Base-by-base conservation (phyloP, 2,797 vertebrate genomes). In the Hapalemur alaotrensis region DNA sequence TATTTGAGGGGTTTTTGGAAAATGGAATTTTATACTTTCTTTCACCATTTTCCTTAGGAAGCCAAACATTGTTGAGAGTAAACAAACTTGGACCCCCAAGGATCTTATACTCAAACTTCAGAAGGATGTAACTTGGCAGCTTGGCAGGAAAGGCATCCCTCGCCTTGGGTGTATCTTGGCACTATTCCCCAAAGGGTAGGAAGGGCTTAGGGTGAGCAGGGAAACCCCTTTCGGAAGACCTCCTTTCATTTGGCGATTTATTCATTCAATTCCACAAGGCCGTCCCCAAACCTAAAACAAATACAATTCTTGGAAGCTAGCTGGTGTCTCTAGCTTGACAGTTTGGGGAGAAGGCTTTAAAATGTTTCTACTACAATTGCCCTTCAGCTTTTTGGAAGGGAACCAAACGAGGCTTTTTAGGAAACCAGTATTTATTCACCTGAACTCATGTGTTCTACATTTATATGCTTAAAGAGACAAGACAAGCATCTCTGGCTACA, bases 391-490 rank as follows among this genome's bases (percentile, higher is more conserved):
- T 63, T 38, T 93, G 83, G 80, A 93, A 81, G 70, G 61, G 32
- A 73, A 93, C 70, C 70, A 89, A 96, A 96, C 32, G 2, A 98
- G 93, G 96, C 93, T 98, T 98, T 98, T 98, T 87, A 98, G 98
- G 97, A 98, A 98, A 97, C 92, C 79, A 89, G 95, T 97, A 97
- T 97, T 98, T 97, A 97, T 97, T 97, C 98, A 98, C 97, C 97
- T 98, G 97, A 98, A 98, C 5, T 90, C 98, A 97, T 97, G 1
- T 94, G 98, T 98, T 97, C 97, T 97, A 94, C 96, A 96, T 97
- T 98, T 98, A 97, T 95, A 98, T 98, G 98, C 97, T 98, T 98
- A 98, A 98, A 98, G 97, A 98, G 97, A 98, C 97, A 96, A 98
- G 98, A 98, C 98, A 98, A 98, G 97, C 97, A 98, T 98, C 98